Percentiles rank a stretch among this genome's conserved stretches.
phyloP scores from a whole-genome alignment of 1,140 invertebrate species.

The Tetramorium alpestre region DNA sequence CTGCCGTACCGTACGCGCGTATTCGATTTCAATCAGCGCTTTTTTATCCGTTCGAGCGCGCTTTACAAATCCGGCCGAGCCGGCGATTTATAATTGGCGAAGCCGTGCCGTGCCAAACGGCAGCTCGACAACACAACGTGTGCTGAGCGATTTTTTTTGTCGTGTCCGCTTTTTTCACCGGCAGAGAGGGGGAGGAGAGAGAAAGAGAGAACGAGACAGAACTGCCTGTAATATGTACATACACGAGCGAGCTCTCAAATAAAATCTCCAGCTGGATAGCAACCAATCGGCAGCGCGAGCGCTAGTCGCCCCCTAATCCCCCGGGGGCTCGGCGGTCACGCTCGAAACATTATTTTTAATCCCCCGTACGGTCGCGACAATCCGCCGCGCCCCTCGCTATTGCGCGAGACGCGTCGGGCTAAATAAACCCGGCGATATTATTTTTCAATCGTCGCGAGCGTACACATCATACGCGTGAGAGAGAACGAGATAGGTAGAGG shows the following conservation, averaged over 20 bases:
- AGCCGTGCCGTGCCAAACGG: constrained; percentile 59
- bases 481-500: not conserved
- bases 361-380: constrained; percentile 74
- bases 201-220: not conserved
- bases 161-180: constrained; percentile 44
- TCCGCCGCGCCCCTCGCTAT: constrained; percentile 68
- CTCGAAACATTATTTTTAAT: constrained; percentile 84
- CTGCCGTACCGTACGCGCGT: constrained; percentile 47
- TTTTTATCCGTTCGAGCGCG: constrained; percentile 32
- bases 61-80: constrained; percentile 55
- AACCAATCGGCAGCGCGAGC: constrained; percentile 54
- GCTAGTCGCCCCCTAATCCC: constrained; percentile 63
- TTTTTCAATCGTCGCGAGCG: constrained; percentile 81
- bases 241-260: constrained; percentile 56
- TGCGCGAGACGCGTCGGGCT: constrained; percentile 72
- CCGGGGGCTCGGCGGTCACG: constrained; percentile 76
- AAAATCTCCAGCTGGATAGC: constrained; percentile 62
- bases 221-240: constrained; percentile 54
- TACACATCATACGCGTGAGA: constrained; percentile 55
- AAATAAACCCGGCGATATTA: constrained; percentile 84
- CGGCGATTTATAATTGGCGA: constrained; percentile 61
- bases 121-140: constrained; percentile 58
- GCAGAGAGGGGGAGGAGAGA: not conserved
- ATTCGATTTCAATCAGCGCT: constrained; percentile 60
- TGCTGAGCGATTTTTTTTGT: constrained; percentile 53